Evolutionary conservation across 2,113 vertebrate genomes (phyloP).

Genomic region (Amazona guildingii): DNA sequence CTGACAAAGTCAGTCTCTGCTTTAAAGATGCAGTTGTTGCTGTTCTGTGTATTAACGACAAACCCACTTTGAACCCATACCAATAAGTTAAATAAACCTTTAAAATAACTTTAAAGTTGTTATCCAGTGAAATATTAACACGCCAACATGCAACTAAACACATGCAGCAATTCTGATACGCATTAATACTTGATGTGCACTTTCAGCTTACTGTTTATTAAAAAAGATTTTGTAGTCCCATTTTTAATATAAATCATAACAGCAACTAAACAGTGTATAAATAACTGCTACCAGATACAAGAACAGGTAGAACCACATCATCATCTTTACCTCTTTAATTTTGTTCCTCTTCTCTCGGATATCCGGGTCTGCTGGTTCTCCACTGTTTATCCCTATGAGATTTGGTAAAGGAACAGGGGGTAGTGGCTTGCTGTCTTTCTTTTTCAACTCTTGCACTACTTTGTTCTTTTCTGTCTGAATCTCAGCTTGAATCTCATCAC

Average conservation of each 20-base stretch:
- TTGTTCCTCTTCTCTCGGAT: constrained; percentile 92
- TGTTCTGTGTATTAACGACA: background rate
- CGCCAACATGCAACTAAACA: background rate
- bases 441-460: constrained; percentile 89
- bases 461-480: constrained; percentile 97
- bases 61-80: background rate
- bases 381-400: constrained; percentile 87
- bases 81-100: background rate
- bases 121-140: background rate
- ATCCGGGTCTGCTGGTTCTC: constrained; percentile 87
- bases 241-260: background rate
- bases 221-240: background rate
- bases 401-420: constrained; percentile 92
- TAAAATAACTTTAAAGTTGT: background rate
- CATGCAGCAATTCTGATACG: background rate
- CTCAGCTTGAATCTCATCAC: constrained; percentile 91
- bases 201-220: background rate
- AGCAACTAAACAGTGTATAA: background rate
- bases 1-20: background rate
- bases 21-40: background rate
- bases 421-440: constrained; percentile 82
- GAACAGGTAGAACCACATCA: background rate
- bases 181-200: background rate
- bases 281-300: background rate
- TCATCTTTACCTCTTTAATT: constrained; percentile 90